A percentile compares a stretch with the other conserved stretches of the same genome.
phyloP scores from a whole-genome alignment of 2,113 vertebrate genomes.

The Tachuris rubrigastra region DNA sequence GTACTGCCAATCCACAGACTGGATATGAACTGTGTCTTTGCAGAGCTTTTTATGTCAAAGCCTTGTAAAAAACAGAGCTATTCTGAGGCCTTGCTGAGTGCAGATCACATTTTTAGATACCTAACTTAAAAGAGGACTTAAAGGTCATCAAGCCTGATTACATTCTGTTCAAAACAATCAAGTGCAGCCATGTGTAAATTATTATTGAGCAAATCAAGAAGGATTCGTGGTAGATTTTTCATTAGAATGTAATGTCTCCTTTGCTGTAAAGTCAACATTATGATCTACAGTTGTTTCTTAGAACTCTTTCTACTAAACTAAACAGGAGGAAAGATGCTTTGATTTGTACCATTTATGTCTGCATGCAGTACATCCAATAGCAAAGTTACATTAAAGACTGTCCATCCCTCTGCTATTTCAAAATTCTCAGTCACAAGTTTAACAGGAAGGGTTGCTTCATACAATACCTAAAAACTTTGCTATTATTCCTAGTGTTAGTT shows the following conservation, averaged over 20 bases:
- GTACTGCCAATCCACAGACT: not conserved
- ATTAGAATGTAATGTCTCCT: constrained; percentile 57
- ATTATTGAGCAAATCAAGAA: constrained; percentile 66
- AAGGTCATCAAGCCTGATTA: constrained; percentile 67
- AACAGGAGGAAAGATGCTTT: not conserved
- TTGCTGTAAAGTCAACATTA: constrained; percentile 63
- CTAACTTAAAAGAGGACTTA: constrained; percentile 55
- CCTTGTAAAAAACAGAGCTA: not conserved
- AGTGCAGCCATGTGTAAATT: constrained; percentile 61
- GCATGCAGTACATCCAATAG: not conserved
- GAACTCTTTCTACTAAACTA: constrained; percentile 35
- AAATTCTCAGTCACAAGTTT: not conserved
- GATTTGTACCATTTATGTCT: not conserved
- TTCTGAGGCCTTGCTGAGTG: not conserved
- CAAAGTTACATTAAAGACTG: not conserved
- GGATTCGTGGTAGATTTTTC: constrained; percentile 61
- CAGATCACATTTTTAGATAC: constrained; percentile 44
- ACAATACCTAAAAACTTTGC: not conserved
- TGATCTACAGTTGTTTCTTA: constrained; percentile 50
- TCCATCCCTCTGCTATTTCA: not conserved
- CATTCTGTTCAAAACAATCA: constrained; percentile 58
- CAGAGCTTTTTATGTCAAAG: not conserved
- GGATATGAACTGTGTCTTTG: not conserved
- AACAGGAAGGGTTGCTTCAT: not conserved
- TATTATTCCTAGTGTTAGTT: not conserved